Evolutionary conservation across 2,797 vertebrate species (phyloP).

Genomic region (Liparis tanakae): DNA sequence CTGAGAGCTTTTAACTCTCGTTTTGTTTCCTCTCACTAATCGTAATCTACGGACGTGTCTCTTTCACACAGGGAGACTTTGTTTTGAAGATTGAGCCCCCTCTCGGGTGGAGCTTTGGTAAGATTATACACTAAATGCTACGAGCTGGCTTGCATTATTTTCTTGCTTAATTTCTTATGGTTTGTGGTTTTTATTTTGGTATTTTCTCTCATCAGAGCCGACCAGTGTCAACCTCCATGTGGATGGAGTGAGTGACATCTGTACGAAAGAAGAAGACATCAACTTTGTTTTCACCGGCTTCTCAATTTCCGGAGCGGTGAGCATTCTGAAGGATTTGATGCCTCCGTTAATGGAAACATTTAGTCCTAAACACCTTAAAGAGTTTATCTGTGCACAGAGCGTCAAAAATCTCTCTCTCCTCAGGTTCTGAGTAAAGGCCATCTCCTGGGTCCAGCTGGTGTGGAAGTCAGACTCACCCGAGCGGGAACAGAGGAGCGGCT

Average conservation of each 20-base stretch:
- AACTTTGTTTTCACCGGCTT: constrained; percentile 98
- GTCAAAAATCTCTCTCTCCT: neutral
- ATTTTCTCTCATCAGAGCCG: constrained; percentile 84
- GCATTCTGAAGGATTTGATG: constrained; percentile 5
- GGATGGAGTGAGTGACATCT: constrained; percentile 95
- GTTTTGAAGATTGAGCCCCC: constrained; percentile 98
- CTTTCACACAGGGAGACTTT: constrained; percentile 91
- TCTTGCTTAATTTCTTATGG: neutral
- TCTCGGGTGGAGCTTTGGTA: constrained; percentile 98
- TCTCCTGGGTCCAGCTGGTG: constrained; percentile 89
- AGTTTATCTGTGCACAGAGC: neutral
- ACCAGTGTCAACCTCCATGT: constrained; percentile 94
- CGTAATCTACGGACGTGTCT: neutral
- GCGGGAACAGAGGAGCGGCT: constrained; percentile 83
- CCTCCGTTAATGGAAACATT: neutral
- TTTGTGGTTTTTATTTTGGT: neutral
- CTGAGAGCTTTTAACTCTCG: neutral
- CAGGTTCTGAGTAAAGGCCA: constrained; percentile 97
- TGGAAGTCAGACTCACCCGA: constrained; percentile 89
- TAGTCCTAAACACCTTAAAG: neutral
- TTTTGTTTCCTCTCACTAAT: neutral
- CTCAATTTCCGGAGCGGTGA: constrained; percentile 93
- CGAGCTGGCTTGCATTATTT: neutral
- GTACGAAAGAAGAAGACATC: constrained; percentile 96
- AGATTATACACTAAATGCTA: constrained; percentile 55